Evolutionary conservation across 2,113 vertebrate species (phyloP), one percentile per base, ranked within the genome.

Genomic region (Protobothrops flavoviridis): DNA sequence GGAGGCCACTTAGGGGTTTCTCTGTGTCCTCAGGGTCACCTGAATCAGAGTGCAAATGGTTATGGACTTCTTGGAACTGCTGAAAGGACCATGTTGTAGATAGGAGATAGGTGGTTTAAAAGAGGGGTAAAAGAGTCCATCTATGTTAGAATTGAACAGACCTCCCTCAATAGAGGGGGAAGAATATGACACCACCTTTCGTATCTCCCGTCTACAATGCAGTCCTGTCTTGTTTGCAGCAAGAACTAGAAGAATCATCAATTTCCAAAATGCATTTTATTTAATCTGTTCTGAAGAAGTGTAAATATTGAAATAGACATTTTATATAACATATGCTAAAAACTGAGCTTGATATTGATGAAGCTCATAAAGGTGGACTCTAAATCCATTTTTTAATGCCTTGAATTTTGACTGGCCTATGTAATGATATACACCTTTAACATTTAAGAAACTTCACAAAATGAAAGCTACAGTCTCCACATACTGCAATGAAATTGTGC

Each of bases 391-490:
- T 15, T 39, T 7, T 29, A 87, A 6, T 87, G 2, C 13, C 13
- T 53, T 26, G 20, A 39, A 33, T 74, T 33, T 74, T 52, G 7
- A 52, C 21, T 74, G 48, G 48, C 61, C n/a, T 90, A 2, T 52
- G 29, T 74, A 9, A n/a, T 3, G 4, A 39, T 50, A 64, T 24
- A 39, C 55, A 9, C 45, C 8, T 64, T n/a, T 90, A 61, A 29
- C 13, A 4, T 57, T 33, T 89, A 20, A 89, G 12, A 87, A 90
- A 90, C 88, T 56, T 89, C 29, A 74, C 17, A 90, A 69, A 45
- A n/a, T 52, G 21, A 52, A 90, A 52, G 26, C 20, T 52, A 45
- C 26, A 3, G 23, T 24, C 56, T 89, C 0, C 45, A 0, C 9
- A 5, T 74, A 10, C 0, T 69, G 3, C 3, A 86, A n/a, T 85